Base-by-base conservation (phyloP, 1,140 invertebrate genomes). In the Formica selysi region DNA sequence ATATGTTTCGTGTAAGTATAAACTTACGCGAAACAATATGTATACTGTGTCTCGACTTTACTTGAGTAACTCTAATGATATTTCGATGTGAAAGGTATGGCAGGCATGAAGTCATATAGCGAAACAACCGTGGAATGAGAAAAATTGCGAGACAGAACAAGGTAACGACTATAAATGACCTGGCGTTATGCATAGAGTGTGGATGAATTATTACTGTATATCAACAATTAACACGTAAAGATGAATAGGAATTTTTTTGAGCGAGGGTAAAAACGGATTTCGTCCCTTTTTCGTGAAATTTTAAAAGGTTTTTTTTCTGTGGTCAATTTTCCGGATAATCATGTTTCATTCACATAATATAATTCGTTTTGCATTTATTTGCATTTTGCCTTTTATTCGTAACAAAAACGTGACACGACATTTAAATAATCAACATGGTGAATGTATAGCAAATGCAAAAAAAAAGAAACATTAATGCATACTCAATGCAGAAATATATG, bases 11-110 rank as follows among this genome's bases (percentile, higher is more conserved):
- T n/a, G 19, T 1, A 67, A 13, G 22, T n/a, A 16, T 16, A 22
- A 29, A 71, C 7, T 51, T 51, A 19, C 0, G 4, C 48, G 13
- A n/a, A 51, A 80, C 32, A 54, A 41, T 32, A 32, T 67, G 36
- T 70, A 38, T 4, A 10, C 26, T 44, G 32, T 71, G 59, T 71
- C 65, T 48, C 57, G 10, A 5, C 26, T 32, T 64, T 62, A 64
- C 71, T 83, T 61, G 67, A 83, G 54, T 70, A 26, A 73, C 38
- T 83, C 29, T 11, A 83, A 83, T 74, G 68, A 83, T 83, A 83
- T 73, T 62, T 83, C 68, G 22, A 83, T 83, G 79, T 83, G 79
- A 83, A 83, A 83, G 54, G 68, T 83, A 81, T 81, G 79, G 73
- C 79, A 81, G 67, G 38, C 73, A 62, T 74, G 79, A 83, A 83